A percentile compares a stretch with the other conserved stretches of the same genome.
Conservation (phyloP, 2,113 vertebrate genomes). For the Osmerus mordax region DNA sequence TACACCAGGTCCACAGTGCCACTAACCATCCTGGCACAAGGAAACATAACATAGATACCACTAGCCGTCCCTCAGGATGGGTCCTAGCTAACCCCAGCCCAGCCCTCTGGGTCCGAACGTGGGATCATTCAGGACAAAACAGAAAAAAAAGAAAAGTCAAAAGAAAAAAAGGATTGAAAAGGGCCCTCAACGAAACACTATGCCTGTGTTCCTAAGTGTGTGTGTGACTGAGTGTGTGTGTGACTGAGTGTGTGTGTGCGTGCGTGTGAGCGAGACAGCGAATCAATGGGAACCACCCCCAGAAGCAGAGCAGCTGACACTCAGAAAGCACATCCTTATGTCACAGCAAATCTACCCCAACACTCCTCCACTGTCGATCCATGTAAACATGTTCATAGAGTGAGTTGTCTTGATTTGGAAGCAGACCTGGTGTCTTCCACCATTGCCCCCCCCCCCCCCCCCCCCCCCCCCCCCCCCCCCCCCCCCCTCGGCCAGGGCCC, state of each 20-base stretch:
- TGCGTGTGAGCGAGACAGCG: no score
- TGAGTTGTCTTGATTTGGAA: neutral
- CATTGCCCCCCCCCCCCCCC: neutral
- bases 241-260: neutral
- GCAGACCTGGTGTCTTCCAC: no score
- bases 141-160: constrained; percentile 37
- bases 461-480: neutral
- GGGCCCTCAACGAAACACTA: neutral
- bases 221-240: neutral
- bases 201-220: neutral
- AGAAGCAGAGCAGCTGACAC: no score
- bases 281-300: neutral
- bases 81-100: no score
- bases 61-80: no score
- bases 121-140: constrained; percentile 22
- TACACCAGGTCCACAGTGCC: constrained; percentile 38
- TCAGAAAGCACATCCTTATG: no score
- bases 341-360: no score
- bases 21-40: constrained; percentile 54
- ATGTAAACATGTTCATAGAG: constrained; percentile 24
- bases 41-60: constrained; percentile 39
- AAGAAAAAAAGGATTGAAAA: constrained; percentile 11
- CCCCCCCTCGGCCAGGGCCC: no score
- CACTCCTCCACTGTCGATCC: constrained; percentile 23
- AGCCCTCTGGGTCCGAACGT: constrained; percentile 10